Percentiles rank a stretch among this genome's conserved stretches.
Conservation (phyloP, 1,140 invertebrate species). For the Drosophila nikananu region DNA sequence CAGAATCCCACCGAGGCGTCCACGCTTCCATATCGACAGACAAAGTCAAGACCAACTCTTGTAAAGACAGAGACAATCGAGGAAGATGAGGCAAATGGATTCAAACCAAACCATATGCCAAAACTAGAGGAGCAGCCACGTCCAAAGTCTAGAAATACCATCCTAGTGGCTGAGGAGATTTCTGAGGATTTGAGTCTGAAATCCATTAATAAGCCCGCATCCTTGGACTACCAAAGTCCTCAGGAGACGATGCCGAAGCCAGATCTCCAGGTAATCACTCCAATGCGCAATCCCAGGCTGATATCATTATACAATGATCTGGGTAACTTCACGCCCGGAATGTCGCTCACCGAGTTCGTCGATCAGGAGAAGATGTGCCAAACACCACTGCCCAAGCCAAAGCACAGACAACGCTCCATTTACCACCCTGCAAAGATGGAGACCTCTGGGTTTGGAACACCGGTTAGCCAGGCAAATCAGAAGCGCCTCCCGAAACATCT, state of each 20-base stretch:
- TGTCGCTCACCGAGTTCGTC: slow-evolving; percentile 60
- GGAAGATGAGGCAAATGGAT: no score
- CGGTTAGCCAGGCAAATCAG: neutral
- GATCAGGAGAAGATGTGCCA: slow-evolving; percentile 43
- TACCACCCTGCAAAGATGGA: slow-evolving; percentile 20
- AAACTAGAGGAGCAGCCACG: no score
- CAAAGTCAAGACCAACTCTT: no score
- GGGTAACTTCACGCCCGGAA: slow-evolving; percentile 39
- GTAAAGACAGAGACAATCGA: no score
- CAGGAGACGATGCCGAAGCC: neutral
- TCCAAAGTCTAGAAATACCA: no score
- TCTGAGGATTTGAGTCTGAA: no score
- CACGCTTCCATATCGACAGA: no score
- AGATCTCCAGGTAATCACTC: neutral
- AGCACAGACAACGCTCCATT: slow-evolving; percentile 2
- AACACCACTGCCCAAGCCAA: neutral
- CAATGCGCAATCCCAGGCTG: neutral
- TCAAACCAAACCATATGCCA: no score
- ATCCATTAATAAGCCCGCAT: neutral
- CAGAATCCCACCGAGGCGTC: no score
- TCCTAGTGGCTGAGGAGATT: no score
- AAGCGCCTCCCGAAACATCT: slow-evolving; percentile 52
- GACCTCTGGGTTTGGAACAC: slow-evolving; percentile 20
- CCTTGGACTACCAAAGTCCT: slow-evolving; percentile 10
- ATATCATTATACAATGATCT: neutral